Evolutionary conservation across 2,113 vertebrate genomes (phyloP).

Genomic region (Elanus axillaris): DNA sequence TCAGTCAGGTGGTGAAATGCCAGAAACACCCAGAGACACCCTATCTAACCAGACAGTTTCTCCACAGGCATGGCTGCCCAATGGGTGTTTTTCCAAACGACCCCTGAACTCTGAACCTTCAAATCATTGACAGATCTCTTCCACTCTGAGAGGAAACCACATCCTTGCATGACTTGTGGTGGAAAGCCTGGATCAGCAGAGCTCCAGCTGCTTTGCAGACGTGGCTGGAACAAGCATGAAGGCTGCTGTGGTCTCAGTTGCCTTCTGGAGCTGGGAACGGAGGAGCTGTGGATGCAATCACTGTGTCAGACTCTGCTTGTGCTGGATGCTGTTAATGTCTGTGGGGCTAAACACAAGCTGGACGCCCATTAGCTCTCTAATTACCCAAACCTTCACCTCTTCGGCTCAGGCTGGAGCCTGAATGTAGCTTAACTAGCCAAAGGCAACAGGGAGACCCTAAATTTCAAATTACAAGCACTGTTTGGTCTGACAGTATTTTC

Average conservation of each 20-base stretch:
- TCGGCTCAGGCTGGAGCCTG: neutral
- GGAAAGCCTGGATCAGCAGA: neutral
- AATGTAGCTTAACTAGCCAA: neutral
- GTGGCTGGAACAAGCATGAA: neutral
- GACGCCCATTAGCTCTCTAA: neutral
- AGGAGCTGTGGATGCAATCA: neutral
- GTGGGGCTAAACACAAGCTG: neutral
- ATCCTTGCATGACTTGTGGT: neutral
- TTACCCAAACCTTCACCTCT: neutral
- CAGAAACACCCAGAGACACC: slow-evolving; percentile 44
- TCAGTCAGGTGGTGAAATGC: slow-evolving; percentile 22
- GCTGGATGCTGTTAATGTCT: neutral
- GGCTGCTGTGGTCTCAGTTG: neutral
- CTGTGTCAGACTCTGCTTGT: neutral
- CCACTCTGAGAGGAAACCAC: neutral
- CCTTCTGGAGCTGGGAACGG: neutral
- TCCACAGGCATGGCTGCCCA: neutral
- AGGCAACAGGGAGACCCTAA: neutral
- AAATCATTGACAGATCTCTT: slow-evolving; percentile 33
- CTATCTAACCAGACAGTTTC: neutral
- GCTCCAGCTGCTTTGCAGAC: neutral
- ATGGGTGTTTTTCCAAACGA: slow-evolving; percentile 5
- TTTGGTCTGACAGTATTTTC: neutral
- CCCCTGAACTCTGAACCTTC: slow-evolving; percentile 49
- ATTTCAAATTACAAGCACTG: neutral